Conservation (phyloP, 2,888 invertebrate species). For the Nymphalis urticae region DNA sequence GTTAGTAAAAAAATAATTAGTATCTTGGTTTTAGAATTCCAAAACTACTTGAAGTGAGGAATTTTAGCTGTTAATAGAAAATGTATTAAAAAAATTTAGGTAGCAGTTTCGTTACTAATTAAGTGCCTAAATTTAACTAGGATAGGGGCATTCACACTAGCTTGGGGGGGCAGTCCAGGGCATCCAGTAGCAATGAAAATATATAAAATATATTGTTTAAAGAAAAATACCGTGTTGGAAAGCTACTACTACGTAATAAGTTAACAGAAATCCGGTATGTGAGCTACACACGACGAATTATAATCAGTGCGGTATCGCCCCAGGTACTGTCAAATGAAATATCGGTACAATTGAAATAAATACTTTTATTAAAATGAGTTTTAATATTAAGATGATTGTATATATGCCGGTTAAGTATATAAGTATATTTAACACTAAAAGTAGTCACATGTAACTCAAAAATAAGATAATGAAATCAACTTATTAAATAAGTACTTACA, state of each 20-base stretch:
- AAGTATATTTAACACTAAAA: conserved; percentile 67
- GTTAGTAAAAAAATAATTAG: not conserved
- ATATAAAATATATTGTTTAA: conserved; percentile 58
- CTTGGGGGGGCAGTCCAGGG: conserved; percentile 71
- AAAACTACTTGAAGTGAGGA: conserved; percentile 61
- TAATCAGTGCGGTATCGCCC: conserved; percentile 43
- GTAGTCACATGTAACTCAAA: conserved; percentile 75
- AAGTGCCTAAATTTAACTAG: conserved; percentile 71
- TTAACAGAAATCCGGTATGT: conserved; percentile 72
- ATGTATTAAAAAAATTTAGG: conserved; percentile 51
- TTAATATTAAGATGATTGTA: conserved; percentile 67
- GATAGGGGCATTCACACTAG: conserved; percentile 77
- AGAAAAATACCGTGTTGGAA: conserved; percentile 65
- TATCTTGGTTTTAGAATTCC: conserved; percentile 65
- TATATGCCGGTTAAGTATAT: conserved; percentile 77
- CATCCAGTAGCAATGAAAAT: conserved; percentile 77
- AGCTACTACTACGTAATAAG: conserved; percentile 66
- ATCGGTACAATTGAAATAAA: conserved; percentile 70
- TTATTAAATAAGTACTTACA: conserved; percentile 83
- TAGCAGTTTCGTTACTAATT: conserved; percentile 71
- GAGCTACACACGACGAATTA: conserved; percentile 63
- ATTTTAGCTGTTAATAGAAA: conserved; percentile 53
- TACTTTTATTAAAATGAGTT: conserved; percentile 77
- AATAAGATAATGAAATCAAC: conserved; percentile 61
- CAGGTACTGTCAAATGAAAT: conserved; percentile 69